These are phyloP conservation scores for Hemitrygon akajei DNA, from an alignment of 2,797 vertebrate species.

Conservation along the genomic window DNA sequence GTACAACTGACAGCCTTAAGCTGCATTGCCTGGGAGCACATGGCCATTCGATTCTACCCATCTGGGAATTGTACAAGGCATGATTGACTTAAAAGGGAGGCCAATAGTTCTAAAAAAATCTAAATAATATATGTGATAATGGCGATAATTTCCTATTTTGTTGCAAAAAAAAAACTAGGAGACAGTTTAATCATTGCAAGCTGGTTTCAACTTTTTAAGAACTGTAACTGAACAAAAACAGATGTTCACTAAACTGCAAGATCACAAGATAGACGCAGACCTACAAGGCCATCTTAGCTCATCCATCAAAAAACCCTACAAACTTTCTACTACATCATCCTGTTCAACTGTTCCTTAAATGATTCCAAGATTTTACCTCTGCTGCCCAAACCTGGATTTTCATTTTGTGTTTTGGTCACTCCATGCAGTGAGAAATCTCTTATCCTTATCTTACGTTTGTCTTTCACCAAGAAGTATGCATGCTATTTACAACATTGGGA, in stretches of 20 bases:
- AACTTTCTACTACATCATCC: background rate
- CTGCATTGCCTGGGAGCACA: background rate
- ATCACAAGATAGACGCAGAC: conserved; percentile 24
- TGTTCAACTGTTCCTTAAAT: background rate
- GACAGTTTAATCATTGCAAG: conserved; percentile 30
- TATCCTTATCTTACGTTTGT: background rate
- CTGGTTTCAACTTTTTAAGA: conserved; percentile 27
- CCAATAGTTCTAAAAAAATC: background rate
- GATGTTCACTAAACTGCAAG: conserved; percentile 5
- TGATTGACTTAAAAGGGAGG: conserved; percentile 22
- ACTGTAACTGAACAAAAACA: conserved; percentile 31
- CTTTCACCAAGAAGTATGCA: background rate
- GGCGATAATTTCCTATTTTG: conserved; percentile 11
- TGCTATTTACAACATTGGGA: no score
- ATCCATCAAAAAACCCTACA: conserved; percentile 22
- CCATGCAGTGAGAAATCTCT: background rate
- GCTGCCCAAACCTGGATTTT: background rate
- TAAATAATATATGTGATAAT: conserved; percentile 29
- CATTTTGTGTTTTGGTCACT: background rate
- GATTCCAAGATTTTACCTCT: background rate
- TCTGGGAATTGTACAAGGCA: background rate
- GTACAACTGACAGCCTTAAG: background rate
- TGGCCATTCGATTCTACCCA: background rate
- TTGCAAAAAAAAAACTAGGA: conserved; percentile 19
- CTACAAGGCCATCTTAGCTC: background rate